Percentiles rank a stretch among this genome's conserved stretches.
Conservation (phyloP, 2,113 vertebrate species). For the Alces alces region DNA sequence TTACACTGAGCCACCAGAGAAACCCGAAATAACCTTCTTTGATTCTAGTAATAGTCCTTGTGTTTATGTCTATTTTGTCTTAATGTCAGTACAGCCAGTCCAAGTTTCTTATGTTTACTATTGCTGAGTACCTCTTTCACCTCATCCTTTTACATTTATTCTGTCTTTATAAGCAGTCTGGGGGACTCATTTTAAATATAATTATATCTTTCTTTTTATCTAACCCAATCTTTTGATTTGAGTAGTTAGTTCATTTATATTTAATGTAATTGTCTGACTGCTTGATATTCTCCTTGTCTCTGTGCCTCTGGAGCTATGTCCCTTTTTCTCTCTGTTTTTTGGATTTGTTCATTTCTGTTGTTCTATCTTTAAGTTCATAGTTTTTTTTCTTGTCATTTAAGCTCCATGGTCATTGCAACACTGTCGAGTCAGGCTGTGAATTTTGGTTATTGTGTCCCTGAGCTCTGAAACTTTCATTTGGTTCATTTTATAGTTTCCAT, state of each 20-base stretch:
- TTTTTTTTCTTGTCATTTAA: background rate
- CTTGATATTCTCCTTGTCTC: background rate
- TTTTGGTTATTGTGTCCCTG: background rate
- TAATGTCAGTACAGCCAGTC: background rate
- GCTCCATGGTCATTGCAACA: background rate
- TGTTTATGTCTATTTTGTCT: constrained; percentile 27
- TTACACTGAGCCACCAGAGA: background rate
- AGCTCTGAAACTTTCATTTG: constrained; percentile 13
- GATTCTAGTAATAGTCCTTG: background rate
- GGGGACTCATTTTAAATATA: background rate
- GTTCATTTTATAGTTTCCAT: background rate
- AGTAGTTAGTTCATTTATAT: background rate
- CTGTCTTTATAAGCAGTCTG: background rate
- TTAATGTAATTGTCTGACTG: background rate
- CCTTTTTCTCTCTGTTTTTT: background rate
- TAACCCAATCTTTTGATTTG: constrained; percentile 2
- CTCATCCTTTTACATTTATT: background rate
- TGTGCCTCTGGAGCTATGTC: background rate
- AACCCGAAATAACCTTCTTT: background rate
- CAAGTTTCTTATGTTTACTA: background rate
- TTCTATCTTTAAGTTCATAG: background rate
- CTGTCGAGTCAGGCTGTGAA: background rate
- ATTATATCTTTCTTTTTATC: background rate
- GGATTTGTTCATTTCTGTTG: background rate
- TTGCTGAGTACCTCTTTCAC: background rate